These are phyloP conservation scores for Metacarcinus magister DNA, from an alignment of 2,888 invertebrate genomes.

Conservation along the genomic window DNA sequence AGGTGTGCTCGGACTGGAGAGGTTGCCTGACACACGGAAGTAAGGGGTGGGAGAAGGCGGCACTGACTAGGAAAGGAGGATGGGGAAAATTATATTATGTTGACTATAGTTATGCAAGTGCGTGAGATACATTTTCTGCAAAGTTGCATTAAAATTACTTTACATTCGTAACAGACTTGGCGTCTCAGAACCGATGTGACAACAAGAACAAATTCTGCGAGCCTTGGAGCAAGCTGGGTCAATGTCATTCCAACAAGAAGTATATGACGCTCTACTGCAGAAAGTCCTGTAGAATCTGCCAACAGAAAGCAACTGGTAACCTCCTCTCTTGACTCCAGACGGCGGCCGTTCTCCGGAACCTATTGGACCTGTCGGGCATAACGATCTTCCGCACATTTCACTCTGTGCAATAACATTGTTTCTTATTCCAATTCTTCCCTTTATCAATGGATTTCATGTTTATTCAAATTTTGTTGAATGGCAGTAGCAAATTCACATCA, in stretches of 20 bases:
- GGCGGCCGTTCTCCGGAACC: neutral
- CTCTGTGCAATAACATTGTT: neutral
- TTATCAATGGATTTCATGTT: neutral
- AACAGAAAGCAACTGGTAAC: neutral
- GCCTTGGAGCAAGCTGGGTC: conserved; percentile 82
- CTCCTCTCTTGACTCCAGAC: neutral
- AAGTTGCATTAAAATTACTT: neutral
- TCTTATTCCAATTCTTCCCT: neutral
- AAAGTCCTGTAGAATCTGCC: conserved; percentile 78
- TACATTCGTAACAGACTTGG: neutral
- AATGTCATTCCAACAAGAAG: conserved; percentile 77
- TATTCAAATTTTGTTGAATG: neutral
- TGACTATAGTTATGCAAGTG: neutral
- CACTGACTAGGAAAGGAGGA: neutral
- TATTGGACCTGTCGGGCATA: neutral
- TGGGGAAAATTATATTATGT: neutral
- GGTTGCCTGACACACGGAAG: neutral
- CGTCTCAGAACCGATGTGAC: conserved; percentile 63
- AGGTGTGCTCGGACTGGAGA: neutral
- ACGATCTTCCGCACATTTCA: neutral
- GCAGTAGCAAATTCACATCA: neutral
- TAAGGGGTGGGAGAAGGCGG: neutral
- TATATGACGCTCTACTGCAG: conserved; percentile 81
- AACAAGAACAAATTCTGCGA: conserved; percentile 78
- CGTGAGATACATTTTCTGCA: neutral